Evolutionary conservation across 2,797 vertebrate species (phyloP).

Genomic region (Xiphophorus birchmanni): DNA sequence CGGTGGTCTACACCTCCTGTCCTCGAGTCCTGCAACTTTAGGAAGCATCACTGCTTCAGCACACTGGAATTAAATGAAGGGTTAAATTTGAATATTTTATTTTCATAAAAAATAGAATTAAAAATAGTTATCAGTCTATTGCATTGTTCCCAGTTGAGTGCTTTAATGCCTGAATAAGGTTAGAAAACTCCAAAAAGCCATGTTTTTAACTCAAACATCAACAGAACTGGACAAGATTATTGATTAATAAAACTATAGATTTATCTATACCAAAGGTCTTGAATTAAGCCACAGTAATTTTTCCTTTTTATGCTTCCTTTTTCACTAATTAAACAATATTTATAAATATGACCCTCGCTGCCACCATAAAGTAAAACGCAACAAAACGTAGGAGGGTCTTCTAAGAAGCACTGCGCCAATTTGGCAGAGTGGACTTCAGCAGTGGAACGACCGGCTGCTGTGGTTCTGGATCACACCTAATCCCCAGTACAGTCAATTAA

Average conservation of each 20-base stretch:
- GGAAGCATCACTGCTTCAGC: not conserved
- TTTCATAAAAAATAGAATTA: not conserved
- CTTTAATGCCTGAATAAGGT: not conserved
- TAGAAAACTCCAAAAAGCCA: not conserved
- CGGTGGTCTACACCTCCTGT: not conserved
- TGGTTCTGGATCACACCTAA: conserved; percentile 57
- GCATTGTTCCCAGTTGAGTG: not conserved
- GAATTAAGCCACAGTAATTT: conserved; percentile 30
- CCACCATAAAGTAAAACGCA: conserved; percentile 13
- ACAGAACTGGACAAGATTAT: conserved; percentile 47
- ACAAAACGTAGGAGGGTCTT: conserved; percentile 10
- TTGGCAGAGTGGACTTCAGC: conserved; percentile 40
- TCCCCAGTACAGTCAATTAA: conserved; percentile 69
- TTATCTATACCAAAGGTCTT: conserved; percentile 20
- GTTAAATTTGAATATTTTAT: not conserved
- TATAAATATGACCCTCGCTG: not conserved
- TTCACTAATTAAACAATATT: not conserved
- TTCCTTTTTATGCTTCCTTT: conserved; percentile 14
- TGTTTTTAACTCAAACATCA: conserved; percentile 22
- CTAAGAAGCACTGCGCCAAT: conserved; percentile 32
- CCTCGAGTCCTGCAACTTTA: not conserved
- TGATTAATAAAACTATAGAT: conserved; percentile 41
- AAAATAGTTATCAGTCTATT: not conserved
- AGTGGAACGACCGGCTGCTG: conserved; percentile 45
- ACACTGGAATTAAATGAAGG: not conserved